These are phyloP conservation scores for Dendropsophus ebraccatus DNA, from an alignment of 2,113 vertebrate genomes.

Conservation along the genomic window DNA sequence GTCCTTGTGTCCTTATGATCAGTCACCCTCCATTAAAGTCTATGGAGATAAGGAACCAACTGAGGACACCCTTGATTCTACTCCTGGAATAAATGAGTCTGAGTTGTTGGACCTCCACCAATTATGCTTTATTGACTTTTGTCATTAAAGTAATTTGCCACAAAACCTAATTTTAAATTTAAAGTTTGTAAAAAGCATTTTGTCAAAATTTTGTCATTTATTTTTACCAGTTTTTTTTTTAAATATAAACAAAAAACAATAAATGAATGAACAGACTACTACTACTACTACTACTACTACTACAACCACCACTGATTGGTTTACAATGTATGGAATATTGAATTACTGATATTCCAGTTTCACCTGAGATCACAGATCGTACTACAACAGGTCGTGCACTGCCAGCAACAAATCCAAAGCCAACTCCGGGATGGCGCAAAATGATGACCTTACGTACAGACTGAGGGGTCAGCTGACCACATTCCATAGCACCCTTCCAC, in stretches of 20 bases:
- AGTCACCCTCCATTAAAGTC: too few relatives aligned
- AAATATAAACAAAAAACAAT: not conserved
- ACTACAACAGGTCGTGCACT: constrained; percentile 93
- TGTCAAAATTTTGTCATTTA: too few relatives aligned
- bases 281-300: not conserved
- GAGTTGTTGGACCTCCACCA: not conserved
- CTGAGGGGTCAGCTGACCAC: constrained; percentile 89
- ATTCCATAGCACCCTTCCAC: constrained; percentile 95
- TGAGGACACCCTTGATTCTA: not conserved
- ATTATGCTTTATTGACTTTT: not conserved
- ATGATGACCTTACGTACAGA: constrained; percentile 90
- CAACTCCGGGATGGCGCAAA: constrained; percentile 85
- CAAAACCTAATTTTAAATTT: too few relatives aligned
- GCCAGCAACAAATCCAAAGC: constrained; percentile 95
- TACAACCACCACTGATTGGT: not conserved
- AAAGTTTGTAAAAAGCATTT: too few relatives aligned
- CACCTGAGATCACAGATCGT: constrained; percentile 92
- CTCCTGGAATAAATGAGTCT: not conserved
- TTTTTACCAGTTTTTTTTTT: too few relatives aligned
- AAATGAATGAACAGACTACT: not conserved
- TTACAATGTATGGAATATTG: not conserved
- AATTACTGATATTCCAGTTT: constrained; percentile 8
- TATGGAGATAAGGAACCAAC: not conserved
- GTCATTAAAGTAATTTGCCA: too few relatives aligned
- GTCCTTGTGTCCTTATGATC: too few relatives aligned